Conservation (phyloP, 2,113 vertebrate species). For the Morphnarchus princeps region DNA sequence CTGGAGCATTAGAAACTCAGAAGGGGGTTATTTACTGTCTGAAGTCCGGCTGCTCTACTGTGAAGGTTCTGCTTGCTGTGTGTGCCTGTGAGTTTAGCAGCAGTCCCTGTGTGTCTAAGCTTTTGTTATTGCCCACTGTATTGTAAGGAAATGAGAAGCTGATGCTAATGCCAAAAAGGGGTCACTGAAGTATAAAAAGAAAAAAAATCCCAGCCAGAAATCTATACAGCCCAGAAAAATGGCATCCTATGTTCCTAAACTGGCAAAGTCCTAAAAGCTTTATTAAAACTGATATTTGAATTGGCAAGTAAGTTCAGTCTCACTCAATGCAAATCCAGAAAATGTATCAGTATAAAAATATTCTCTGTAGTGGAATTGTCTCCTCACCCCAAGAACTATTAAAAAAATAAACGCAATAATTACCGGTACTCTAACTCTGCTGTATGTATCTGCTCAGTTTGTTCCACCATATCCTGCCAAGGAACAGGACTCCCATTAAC, state of each 20-base stretch:
- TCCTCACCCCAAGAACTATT: not conserved
- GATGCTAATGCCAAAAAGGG: not conserved
- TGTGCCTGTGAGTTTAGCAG: conserved; percentile 9
- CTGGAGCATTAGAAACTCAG: not conserved
- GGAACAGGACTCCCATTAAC: not conserved
- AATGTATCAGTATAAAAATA: not conserved
- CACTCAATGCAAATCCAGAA: not conserved
- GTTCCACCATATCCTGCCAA: not conserved
- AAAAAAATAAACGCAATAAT: not conserved
- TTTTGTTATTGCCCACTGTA: conserved; percentile 20
- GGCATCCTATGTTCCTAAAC: not conserved
- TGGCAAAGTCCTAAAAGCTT: not conserved
- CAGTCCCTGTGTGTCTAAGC: not conserved
- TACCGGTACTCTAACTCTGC: not conserved
- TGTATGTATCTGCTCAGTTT: not conserved
- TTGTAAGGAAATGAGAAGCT: conserved; percentile 3
- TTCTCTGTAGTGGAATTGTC: not conserved
- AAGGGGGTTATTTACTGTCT: not conserved
- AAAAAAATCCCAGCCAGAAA: not conserved
- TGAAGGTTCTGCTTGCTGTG: not conserved
- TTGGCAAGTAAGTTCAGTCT: not conserved
- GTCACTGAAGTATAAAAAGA: not conserved
- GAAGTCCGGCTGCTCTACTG: not conserved
- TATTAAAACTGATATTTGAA: not conserved
- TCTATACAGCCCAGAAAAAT: not conserved